Base-by-base conservation (phyloP, 30 jellyfish, hydroid and myxozoan species). In the Hydractinia symbiolongicarpus region DNA sequence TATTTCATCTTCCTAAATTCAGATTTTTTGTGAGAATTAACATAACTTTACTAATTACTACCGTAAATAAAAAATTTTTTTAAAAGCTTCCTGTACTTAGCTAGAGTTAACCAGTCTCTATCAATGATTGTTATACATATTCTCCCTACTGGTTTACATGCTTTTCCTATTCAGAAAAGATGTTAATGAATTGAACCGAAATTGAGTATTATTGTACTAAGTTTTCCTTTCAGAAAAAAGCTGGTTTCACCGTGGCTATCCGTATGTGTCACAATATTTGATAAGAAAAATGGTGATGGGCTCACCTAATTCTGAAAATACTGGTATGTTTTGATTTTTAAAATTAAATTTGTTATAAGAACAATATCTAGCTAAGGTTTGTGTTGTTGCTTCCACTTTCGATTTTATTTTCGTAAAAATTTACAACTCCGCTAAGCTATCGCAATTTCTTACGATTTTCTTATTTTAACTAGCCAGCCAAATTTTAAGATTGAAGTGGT, bases 251-350 rank as follows among this genome's bases (percentile, higher is more conserved):
- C 40, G 74, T 64, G 74, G 52, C 19, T 7, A 64, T 7, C 74
- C 74, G 19, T 44, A 64, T 64, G 74, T 64, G 74, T 64, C 4
- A 64, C 4, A 64, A 64, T 44, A 64, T n/a, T 64, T 51, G 74
- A n/a, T 4, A 54, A 62, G 80, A 82, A 85, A 75, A 62, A 91
- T 86, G 98, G 98, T 91, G 57, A 91, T 91, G 98, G 98, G 98
- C 77, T 82, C 96, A 20, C 87, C 95, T 68, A 61, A 77, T 81
- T 72, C 86, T 68, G 98, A 91, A 54, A 79, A 85, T 78, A 81
- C 98, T 53, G 98, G 98, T 86, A 82, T 66, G 83, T 9, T 50
- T 54, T 19, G 16, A 57, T 20, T 16, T 57, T 74, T 5, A 50
- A 64, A 64, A 64, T 64, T 64, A 6, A 51, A 13, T 64, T n/a